Conservation (phyloP, 2,113 vertebrate genomes). For the Albula goreensis region DNA sequence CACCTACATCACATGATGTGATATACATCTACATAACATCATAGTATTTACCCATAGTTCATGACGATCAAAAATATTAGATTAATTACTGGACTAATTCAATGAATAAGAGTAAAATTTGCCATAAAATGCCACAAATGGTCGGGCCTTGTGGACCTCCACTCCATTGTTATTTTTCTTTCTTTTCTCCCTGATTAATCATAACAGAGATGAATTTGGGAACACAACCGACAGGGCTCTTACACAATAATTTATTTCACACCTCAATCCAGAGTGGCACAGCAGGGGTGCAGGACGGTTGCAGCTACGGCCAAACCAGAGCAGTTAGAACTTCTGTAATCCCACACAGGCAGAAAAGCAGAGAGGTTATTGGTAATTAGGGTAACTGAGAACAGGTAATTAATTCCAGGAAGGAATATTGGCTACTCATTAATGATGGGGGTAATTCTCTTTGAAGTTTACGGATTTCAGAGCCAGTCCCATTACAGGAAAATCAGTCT, state of each 20-base stretch:
- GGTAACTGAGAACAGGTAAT: background rate
- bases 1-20: too few relatives aligned
- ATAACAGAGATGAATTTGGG: background rate
- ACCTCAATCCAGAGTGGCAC: background rate
- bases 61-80: too few relatives aligned
- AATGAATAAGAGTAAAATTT: too few relatives aligned
- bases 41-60: too few relatives aligned
- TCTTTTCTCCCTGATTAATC: too few relatives aligned
- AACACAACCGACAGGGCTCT: background rate
- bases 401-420: background rate
- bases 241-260: background rate
- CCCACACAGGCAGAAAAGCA: background rate
- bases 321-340: background rate
- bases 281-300: background rate
- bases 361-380: background rate
- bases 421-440: background rate
- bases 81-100: too few relatives aligned
- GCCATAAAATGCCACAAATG: too few relatives aligned
- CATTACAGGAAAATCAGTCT: background rate
- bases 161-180: too few relatives aligned
- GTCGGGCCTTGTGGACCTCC: too few relatives aligned
- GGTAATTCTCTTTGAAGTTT: background rate
- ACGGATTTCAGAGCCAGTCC: background rate
- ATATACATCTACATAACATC: too few relatives aligned
- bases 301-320: background rate